Conservation (phyloP, 1,140 invertebrate species). For the Teleopsis dalmanni region DNA sequence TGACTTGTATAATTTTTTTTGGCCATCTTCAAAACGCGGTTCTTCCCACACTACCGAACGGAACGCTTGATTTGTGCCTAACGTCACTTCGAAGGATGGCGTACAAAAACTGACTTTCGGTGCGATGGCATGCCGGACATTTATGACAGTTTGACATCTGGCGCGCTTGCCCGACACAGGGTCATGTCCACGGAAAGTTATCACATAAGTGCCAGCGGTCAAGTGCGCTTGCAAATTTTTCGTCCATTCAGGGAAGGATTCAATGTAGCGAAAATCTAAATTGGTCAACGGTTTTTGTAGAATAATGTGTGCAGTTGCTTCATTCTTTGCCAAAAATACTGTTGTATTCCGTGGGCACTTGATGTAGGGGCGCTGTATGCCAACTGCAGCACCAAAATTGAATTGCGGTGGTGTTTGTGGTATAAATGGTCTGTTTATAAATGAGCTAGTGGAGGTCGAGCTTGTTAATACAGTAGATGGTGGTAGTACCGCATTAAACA, state of each 20-base stretch:
- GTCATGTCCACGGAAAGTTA: conserved; percentile 56
- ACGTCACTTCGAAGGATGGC: conserved; percentile 52
- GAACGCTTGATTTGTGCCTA: conserved; percentile 49
- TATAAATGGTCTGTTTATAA: neutral
- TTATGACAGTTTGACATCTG: conserved; percentile 55
- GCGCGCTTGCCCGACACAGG: conserved; percentile 50
- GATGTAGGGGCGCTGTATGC: conserved; percentile 50
- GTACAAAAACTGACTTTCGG: conserved; percentile 52
- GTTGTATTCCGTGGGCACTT: conserved; percentile 56
- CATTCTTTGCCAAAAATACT: conserved; percentile 49
- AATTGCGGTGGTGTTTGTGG: neutral
- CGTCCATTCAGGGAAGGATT: conserved; percentile 56
- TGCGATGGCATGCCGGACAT: conserved; percentile 48
- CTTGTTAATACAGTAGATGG: neutral
- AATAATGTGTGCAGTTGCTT: conserved; percentile 49
- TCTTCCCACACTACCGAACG: conserved; percentile 59
- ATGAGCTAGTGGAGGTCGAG: neutral
- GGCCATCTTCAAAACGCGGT: conserved; percentile 56
- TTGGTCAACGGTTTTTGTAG: conserved; percentile 60
- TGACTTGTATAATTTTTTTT: conserved; percentile 55
- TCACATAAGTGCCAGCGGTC: conserved; percentile 50
- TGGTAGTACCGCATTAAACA: neutral
- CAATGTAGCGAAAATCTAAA: conserved; percentile 59
- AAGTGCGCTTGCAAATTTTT: conserved; percentile 56
- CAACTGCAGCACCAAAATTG: conserved; percentile 2